Base-by-base conservation (phyloP, 2,113 vertebrate genomes). In the Acinonyx jubatus region DNA sequence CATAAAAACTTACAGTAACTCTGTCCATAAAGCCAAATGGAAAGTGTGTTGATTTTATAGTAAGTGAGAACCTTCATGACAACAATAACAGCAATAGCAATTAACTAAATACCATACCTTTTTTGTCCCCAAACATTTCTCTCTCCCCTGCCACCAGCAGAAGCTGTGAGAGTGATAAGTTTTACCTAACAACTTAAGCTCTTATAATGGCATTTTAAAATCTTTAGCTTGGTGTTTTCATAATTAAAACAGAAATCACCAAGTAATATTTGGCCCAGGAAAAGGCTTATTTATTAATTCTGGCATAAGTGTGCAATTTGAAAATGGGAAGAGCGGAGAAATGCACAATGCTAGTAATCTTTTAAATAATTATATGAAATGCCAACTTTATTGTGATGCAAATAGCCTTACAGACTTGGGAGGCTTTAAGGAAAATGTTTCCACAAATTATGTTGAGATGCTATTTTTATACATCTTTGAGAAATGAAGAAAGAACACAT, bases 211-310 rank as follows among this genome's bases (percentile, higher is more conserved):
- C 4, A 76, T 83, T 95, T 96, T 52, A 83, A 92, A 90, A 57
- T 65, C 12, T 87, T 95, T 71, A 94, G 27, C 29, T 57, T 83
- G 48, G 12, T 78, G 23, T 87, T 92, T 95, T 65, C 18, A 89
- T 18, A 84, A 36, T 36, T 93, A 69, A 79, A 55, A 7, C 68
- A 36, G 19, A 83, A 93, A 89, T 50, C 38, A 82, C 18, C 25
- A 82, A 31, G 18, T 82, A 86, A 25, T 55, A 71, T 50, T 66
- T 88, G 31, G 7, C 36, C 23, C 31, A 76, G 27, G 16, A 86
- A 96, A 85, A 94, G 12, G 14, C 57, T 93, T 93, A 69, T 92
- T 96, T 88, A 18, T 96, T 84, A 80, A 73, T 96, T 87, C 50
- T 91, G 66, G 1, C 38, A 61, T 80, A 7, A 68, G n/a, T 69